Conservation (phyloP, 2,888 invertebrate genomes). For the Mactromeris polynyma region DNA sequence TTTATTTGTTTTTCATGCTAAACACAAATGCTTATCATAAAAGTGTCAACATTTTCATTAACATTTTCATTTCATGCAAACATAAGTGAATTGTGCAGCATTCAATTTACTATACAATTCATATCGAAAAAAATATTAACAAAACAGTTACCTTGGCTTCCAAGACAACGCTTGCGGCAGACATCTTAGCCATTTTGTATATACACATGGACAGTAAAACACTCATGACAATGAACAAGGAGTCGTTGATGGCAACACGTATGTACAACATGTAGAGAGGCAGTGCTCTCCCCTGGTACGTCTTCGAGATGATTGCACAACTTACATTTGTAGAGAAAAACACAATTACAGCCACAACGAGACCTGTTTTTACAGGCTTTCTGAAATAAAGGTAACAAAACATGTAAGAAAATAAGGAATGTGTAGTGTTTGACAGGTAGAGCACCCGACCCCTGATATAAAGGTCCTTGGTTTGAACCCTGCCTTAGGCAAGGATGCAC, state of each 20-base stretch:
- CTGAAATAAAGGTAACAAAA: constrained; percentile 66
- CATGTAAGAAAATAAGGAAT: neutral
- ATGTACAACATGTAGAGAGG: constrained; percentile 79
- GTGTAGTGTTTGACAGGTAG: too few relatives aligned
- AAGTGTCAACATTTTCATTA: neutral
- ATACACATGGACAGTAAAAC: constrained; percentile 83
- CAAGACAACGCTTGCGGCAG: constrained; percentile 83
- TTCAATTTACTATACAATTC: neutral
- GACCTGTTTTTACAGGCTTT: constrained; percentile 74
- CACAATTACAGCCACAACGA: constrained; percentile 77
- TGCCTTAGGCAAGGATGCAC: too few relatives aligned
- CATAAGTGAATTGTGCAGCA: neutral
- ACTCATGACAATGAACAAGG: constrained; percentile 83
- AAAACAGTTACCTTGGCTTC: constrained; percentile 83
- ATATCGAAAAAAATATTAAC: neutral
- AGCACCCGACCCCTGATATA: too few relatives aligned
- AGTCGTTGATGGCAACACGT: constrained; percentile 85
- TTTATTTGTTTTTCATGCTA: too few relatives aligned
- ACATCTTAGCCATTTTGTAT: constrained; percentile 84
- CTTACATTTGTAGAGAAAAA: constrained; percentile 84
- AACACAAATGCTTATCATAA: too few relatives aligned
- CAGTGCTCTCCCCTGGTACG: constrained; percentile 71
- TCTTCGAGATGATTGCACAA: constrained; percentile 80
- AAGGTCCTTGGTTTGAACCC: too few relatives aligned
- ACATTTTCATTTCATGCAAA: neutral